Evolutionary conservation across 2,113 vertebrate species (phyloP).

Genomic region (Platycercus adscitus): DNA sequence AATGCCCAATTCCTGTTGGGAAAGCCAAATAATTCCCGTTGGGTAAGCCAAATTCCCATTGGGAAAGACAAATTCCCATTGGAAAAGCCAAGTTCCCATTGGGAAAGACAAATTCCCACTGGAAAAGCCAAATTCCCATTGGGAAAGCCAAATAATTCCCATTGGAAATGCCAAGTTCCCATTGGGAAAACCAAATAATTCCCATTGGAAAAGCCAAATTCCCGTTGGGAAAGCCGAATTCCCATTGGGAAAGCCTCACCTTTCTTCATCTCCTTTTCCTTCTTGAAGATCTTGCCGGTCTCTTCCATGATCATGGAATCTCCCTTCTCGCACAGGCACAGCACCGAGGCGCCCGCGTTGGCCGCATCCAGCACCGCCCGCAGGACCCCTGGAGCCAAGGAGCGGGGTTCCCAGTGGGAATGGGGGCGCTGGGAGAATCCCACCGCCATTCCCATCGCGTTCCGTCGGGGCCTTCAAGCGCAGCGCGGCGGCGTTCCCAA

Average conservation of each 20-base stretch:
- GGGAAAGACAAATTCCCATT: too few species aligned
- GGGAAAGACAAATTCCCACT: too few species aligned
- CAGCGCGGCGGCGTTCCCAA: not conserved
- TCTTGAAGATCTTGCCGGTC: constrained; percentile 96
- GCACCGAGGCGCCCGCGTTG: constrained; percentile 82
- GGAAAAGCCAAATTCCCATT: too few species aligned
- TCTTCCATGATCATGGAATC: constrained; percentile 92
- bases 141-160: not conserved
- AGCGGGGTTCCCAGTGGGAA: not conserved
- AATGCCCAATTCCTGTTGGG: too few species aligned
- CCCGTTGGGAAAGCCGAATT: too few species aligned
- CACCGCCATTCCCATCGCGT: not conserved
- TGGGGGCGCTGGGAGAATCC: not conserved
- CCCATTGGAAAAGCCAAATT: too few species aligned
- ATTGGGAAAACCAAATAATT: too few species aligned
- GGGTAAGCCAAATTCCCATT: too few species aligned
- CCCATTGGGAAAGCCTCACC: constrained; percentile 69
- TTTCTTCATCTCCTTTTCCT: constrained; percentile 99
- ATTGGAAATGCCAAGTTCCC: too few species aligned
- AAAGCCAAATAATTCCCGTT: not conserved
- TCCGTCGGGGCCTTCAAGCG: too few species aligned
- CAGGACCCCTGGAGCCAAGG: constrained; percentile 80
- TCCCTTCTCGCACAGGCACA: constrained; percentile 91
- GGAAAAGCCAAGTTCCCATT: too few species aligned
- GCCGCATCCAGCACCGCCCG: constrained; percentile 85